Evolutionary conservation across 2,888 invertebrate species (phyloP), one percentile per base, ranked within the genome.

Genomic region (Epistrophella euchroma): DNA sequence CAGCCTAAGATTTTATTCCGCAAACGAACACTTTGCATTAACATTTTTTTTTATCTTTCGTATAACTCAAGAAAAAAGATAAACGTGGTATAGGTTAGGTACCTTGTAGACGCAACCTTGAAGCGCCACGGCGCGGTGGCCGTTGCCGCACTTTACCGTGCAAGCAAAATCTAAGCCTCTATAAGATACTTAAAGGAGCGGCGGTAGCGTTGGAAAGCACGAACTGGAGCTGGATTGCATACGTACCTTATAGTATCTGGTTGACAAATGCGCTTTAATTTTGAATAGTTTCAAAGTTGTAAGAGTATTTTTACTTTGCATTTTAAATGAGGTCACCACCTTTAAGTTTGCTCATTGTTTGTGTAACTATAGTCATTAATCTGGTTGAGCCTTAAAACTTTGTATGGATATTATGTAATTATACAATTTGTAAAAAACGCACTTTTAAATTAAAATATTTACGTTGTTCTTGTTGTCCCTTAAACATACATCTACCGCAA

Each of bases 181-280:
- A 28, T 28, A 32, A 58, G 22, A 17, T 15, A 55, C n/a, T 60
- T 25, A 28, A 75, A 70, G 70, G 75, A 81, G 80, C 80, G 74
- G 37, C 15, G 13, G 11, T 43, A 37, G 19, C n/a, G 7, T 19
- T 40, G 17, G 43, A 37, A 28, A 58, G 19, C 70, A 77, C 60
- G 70, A 77, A 17, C 52, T 70, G 4, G 19, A 62, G 60, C 40
- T 47, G 32, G 11, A 19, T 43, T 68, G 17, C 43, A 35, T 64
- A 6, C n/a, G n/a, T 64, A 5, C 11, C 47, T 32, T 66, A n/a
- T n/a, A n/a, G 66, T 22, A 45, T 17, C 17, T 45, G 32, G 60
- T 80, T 74, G 74, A 80, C 74, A 80, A 74, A 74, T 74, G 66
- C 68, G 52, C 45, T 70, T 75, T 45, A 64, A 45, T 74, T 37